A percentile compares a stretch with the other conserved stretches of the same genome.
phyloP scores from a whole-genome alignment of 2,888 invertebrate genomes.

The Morpho achilles region DNA sequence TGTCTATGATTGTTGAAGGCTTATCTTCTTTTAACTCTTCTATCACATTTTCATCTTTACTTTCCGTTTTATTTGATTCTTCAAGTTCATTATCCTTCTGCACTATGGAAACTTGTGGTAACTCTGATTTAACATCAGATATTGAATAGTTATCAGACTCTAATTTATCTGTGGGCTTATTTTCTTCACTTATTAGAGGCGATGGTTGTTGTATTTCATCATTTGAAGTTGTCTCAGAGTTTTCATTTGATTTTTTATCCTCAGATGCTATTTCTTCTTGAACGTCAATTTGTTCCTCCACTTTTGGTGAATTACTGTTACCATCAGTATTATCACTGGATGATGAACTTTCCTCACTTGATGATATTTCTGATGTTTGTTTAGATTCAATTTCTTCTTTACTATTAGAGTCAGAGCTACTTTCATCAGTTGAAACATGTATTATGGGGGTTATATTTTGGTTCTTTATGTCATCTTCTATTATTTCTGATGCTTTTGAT shows the following conservation, averaged over 20 bases:
- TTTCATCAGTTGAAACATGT: constrained; percentile 44
- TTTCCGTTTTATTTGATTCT: constrained; percentile 23
- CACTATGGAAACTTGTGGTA: constrained; percentile 39
- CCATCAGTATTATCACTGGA: constrained; percentile 71
- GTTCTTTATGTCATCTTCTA: constrained; percentile 35
- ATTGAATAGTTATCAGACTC: constrained; percentile 64
- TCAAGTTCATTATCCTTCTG: constrained; percentile 26
- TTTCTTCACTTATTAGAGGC: constrained; percentile 30
- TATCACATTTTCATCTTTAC: constrained; percentile 26
- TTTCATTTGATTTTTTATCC: constrained; percentile 27
- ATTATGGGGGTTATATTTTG: constrained; percentile 31
- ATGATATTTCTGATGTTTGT: constrained; percentile 56
- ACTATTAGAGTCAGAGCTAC: constrained; percentile 53
- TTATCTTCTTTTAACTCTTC: constrained; percentile 22
- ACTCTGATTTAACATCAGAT: constrained; percentile 63
- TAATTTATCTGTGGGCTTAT: constrained; percentile 34
- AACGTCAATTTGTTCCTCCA: constrained; percentile 37
- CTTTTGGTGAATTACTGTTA: constrained; percentile 67
- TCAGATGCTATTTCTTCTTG: constrained; percentile 28
- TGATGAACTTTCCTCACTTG: constrained; percentile 70
- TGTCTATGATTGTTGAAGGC: neutral
- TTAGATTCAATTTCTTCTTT: constrained; percentile 60
- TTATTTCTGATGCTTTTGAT: constrained; percentile 34
- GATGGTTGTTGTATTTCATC: constrained; percentile 28
- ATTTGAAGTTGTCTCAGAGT: constrained; percentile 23